A percentile compares a stretch with the other conserved stretches of the same genome.
phyloP scores from a whole-genome alignment of 2,113 vertebrate genomes.

The Melanotaenia duboulayi region DNA sequence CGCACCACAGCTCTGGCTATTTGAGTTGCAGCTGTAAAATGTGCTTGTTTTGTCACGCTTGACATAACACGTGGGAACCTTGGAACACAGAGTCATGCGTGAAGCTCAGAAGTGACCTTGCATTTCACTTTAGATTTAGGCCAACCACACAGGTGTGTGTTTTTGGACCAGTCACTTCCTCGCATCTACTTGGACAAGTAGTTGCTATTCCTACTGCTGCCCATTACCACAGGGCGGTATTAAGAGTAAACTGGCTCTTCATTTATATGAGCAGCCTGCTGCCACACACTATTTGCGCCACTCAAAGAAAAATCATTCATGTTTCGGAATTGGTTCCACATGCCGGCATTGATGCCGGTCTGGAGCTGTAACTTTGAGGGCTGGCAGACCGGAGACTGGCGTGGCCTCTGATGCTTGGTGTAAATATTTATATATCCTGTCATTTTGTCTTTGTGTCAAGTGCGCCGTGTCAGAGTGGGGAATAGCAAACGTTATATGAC shows the following conservation, averaged over 20 bases:
- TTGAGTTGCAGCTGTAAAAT: conserved; percentile 50
- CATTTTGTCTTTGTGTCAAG: conserved; percentile 71
- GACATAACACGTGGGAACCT: conserved; percentile 50
- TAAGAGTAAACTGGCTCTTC: conserved; percentile 53
- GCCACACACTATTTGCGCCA: conserved; percentile 57
- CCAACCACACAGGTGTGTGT: conserved; percentile 58
- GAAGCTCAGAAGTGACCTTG: conserved; percentile 30
- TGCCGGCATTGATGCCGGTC: conserved; percentile 58
- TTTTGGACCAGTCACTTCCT: conserved; percentile 41
- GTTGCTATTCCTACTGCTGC: conserved; percentile 36
- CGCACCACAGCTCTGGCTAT: conserved; percentile 46
- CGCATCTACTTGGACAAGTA: conserved; percentile 50
- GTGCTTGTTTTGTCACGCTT: conserved; percentile 42
- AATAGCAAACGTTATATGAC: conserved; percentile 63
- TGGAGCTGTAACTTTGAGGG: conserved; percentile 43
- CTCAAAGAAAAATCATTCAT: conserved; percentile 57
- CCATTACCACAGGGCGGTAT: conserved; percentile 51
- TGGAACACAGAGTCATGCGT: not conserved
- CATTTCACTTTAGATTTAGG: conserved; percentile 31
- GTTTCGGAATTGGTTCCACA: conserved; percentile 69
- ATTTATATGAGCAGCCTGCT: conserved; percentile 37
- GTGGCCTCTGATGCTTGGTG: conserved; percentile 56
- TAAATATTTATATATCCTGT: conserved; percentile 78
- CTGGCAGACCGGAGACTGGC: conserved; percentile 49
- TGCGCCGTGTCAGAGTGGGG: conserved; percentile 48